phyloP scores from a whole-genome alignment of 2,888 invertebrate genomes.

The Halictus quadricinctus region DNA sequence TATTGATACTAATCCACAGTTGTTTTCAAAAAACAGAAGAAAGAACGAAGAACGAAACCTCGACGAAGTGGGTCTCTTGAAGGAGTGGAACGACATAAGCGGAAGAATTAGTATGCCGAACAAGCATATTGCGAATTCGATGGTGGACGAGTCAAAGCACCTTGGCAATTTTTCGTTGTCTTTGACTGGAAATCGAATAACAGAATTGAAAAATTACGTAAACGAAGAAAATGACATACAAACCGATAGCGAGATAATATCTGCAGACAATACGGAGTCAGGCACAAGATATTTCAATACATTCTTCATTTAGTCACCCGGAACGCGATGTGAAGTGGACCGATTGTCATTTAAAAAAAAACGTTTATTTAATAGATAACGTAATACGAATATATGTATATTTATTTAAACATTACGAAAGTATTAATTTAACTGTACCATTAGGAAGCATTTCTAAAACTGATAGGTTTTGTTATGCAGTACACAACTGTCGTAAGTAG shows the following conservation, averaged over 20 bases:
- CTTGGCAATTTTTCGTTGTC: not conserved
- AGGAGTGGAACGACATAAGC: not conserved
- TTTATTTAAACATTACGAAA: slow-evolving; percentile 25
- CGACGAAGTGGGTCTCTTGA: not conserved
- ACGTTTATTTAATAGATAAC: slow-evolving; percentile 35
- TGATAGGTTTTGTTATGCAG: not conserved
- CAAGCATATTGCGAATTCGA: slow-evolving; percentile 11
- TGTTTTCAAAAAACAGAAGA: slow-evolving; percentile 53
- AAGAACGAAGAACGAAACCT: not conserved
- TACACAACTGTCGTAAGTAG: not conserved
- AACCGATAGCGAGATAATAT: not conserved
- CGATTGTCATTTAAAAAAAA: slow-evolving; percentile 23
- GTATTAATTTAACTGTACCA: slow-evolving; percentile 16
- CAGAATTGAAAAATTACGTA: slow-evolving; percentile 1
- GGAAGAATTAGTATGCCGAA: slow-evolving; percentile 7
- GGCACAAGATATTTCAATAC: not conserved
- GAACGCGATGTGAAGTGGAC: not conserved
- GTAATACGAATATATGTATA: slow-evolving; percentile 14
- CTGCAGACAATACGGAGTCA: not conserved
- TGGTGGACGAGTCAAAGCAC: slow-evolving; percentile 3
- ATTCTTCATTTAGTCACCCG: not conserved
- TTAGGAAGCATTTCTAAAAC: not conserved
- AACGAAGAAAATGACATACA: slow-evolving; percentile 2
- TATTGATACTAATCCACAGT: slow-evolving; percentile 67
- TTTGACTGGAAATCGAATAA: not conserved